Evolutionary conservation across 2,113 vertebrate genomes (phyloP).

Genomic region (Accipiter virgatus): DNA sequence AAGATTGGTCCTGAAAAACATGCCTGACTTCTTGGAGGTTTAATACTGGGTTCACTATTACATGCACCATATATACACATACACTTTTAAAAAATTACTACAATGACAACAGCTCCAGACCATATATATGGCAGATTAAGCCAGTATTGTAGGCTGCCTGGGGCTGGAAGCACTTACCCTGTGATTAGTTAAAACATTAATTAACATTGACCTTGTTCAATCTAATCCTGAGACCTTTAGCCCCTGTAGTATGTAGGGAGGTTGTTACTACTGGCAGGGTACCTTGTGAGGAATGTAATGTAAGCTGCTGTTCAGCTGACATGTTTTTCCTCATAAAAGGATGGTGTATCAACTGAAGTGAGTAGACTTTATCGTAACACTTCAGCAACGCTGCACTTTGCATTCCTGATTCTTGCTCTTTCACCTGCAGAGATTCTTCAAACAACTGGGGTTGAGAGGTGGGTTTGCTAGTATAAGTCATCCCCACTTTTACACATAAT

Average conservation of each 20-base stretch:
- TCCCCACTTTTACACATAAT: neutral
- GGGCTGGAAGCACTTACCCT: slow-evolving; percentile 52
- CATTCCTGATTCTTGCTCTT: neutral
- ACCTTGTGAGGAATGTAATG: neutral
- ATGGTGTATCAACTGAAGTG: neutral
- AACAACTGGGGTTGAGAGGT: neutral
- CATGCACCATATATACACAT: neutral
- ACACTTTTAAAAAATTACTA: neutral
- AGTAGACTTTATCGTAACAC: neutral
- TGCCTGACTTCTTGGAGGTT: neutral
- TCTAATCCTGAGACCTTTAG: slow-evolving; percentile 48
- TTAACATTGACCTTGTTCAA: slow-evolving; percentile 60
- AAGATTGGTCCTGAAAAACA: neutral
- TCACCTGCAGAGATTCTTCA: neutral
- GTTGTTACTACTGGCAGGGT: neutral
- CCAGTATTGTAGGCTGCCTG: neutral
- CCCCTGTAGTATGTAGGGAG: neutral
- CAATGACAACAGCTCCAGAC: neutral
- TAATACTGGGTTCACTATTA: neutral
- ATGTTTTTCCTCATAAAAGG: neutral
- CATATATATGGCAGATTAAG: neutral
- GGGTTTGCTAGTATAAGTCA: neutral
- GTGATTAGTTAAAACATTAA: slow-evolving; percentile 50
- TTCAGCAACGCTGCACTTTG: neutral
- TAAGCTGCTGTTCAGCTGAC: neutral